Base-by-base conservation (phyloP, 2,113 vertebrate genomes). In the Sterna hirundo region DNA sequence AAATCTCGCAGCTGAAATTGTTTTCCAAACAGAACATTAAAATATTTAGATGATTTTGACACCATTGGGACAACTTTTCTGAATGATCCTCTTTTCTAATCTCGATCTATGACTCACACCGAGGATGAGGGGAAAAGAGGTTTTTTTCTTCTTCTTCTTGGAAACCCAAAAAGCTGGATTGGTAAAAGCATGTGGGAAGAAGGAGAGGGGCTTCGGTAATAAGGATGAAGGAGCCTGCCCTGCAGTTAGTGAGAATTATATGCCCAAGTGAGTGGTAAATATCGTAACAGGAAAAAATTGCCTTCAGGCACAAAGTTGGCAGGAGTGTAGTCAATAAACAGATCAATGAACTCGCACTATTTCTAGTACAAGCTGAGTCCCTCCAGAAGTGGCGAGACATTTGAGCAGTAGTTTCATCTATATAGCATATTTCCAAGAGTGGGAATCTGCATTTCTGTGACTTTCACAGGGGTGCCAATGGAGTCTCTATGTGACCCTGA, bases 171-270 rank as follows among this genome's bases (percentile, higher is more conserved):
- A 36, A 65, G 4, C 8, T 42, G 29, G 8, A 46, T 11, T 66
- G 15, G 8, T 70, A 69, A 69, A 88, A 75, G 22, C 10, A 14
- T 26, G 20, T 36, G 5, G 10, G 38, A 68, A 82, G 54, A 69
- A 11, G 22, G 11, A 68, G 34, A 60, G 12, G 21, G 14, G 3
- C 34, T 55, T 88, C 4, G 5, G 19, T 34, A 14, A 20, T 61
- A 64, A 81, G 29, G 7, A 17, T 52, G 36, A 52, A 80, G 42
- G 16, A 84, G 15, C 27, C 10, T 26, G 32, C 26, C 25, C 40
- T 75, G 17, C 2, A 0, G 6, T 44, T 68, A 17, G 47, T 79
- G 47, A 72, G 44, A 76, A 64, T 47, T 38, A 6, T 0, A 1
- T 32, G 61, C 13, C 29, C 30, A 55, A 34, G 47, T 9, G 20